Evolutionary conservation across 2,113 vertebrate genomes (phyloP).

Genomic region (Bostrychus sinensis): DNA sequence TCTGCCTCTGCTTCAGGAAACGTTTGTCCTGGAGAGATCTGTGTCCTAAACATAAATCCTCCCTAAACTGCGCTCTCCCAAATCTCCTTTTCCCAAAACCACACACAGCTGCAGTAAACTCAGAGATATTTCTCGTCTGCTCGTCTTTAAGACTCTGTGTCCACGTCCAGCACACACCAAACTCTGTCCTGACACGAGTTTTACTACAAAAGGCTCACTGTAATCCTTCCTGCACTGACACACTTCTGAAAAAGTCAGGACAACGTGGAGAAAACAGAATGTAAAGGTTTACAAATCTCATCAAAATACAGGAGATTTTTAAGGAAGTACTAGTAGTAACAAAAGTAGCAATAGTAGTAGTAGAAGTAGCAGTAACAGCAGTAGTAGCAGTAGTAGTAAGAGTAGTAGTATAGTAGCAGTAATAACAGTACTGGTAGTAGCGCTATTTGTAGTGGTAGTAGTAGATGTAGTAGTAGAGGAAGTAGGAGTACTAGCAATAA

Average conservation of each 20-base stretch:
- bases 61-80: conserved; percentile 33
- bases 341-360: neutral
- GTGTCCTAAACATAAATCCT: conserved; percentile 59
- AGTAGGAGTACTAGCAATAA: neutral
- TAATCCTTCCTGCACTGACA: conserved; percentile 25
- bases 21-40: conserved; percentile 54
- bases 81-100: conserved; percentile 52
- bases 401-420: neutral
- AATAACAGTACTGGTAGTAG: neutral
- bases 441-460: neutral
- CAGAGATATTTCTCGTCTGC: conserved; percentile 28
- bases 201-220: conserved; percentile 36
- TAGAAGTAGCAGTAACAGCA: neutral
- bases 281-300: no score
- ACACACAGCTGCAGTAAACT: conserved; percentile 50
- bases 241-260: no score
- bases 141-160: conserved; percentile 26
- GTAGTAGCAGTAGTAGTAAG: neutral
- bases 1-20: conserved; percentile 56
- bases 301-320: no score
- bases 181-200: conserved; percentile 35
- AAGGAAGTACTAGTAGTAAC: neutral
- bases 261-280: no score
- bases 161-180: conserved; percentile 21
- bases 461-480: conserved; percentile 1